These are phyloP conservation scores for Acrocephalus kingi DNA, from an alignment of 2,113 vertebrate species.

Conservation along the genomic window DNA sequence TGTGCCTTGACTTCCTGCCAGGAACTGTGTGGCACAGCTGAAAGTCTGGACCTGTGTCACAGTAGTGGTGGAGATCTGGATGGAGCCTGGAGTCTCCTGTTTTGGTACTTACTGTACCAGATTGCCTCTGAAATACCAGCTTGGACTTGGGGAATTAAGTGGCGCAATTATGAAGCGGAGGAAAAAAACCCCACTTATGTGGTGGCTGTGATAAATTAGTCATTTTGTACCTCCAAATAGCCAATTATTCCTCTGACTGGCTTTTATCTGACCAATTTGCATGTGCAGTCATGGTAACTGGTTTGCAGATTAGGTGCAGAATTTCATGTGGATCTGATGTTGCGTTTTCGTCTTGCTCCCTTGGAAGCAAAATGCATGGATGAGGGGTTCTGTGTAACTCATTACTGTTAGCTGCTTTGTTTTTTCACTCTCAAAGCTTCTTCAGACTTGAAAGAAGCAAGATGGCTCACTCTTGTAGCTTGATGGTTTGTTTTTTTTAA, in stretches of 20 bases:
- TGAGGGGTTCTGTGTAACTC: not conserved
- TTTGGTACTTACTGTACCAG: not conserved
- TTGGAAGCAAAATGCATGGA: not conserved
- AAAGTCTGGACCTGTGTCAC: not conserved
- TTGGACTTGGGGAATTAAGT: slow-evolving; percentile 26
- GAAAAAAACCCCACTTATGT: slow-evolving; percentile 3
- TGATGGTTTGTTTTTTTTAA: not conserved
- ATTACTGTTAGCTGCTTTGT: not conserved
- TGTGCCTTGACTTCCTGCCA: not conserved
- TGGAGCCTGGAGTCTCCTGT: not conserved
- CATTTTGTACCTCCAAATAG: slow-evolving; percentile 63
- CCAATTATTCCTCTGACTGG: slow-evolving; percentile 63
- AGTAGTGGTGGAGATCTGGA: not conserved
- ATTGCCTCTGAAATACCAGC: not conserved
- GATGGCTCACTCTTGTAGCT: not conserved
- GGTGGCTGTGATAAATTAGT: slow-evolving; percentile 62
- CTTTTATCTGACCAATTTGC: slow-evolving; percentile 67
- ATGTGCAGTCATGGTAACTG: slow-evolving; percentile 70
- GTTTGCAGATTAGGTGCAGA: slow-evolving; percentile 51
- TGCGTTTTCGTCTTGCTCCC: not conserved
- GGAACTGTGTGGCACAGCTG: not conserved
- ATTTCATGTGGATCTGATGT: slow-evolving; percentile 48
- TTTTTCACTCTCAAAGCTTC: not conserved
- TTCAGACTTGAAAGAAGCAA: not conserved
- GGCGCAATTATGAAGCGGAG: slow-evolving; percentile 2